A percentile compares a stretch with the other conserved stretches of the same genome.
Evolutionary conservation across 2,113 vertebrate species (phyloP).

Genomic region (Psilopsiagon aymara): DNA sequence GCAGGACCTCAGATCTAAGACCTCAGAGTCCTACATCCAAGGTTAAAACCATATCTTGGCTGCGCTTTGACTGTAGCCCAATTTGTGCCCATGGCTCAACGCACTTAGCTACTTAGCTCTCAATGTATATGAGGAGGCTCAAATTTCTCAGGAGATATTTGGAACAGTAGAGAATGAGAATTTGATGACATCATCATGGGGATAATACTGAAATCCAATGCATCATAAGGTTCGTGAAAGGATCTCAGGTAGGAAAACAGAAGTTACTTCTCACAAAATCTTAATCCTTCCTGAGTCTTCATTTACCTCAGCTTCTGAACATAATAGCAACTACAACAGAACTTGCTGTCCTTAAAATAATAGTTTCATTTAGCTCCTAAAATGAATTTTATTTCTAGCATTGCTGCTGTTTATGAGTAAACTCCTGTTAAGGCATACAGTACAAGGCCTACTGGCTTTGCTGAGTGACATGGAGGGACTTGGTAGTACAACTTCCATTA

Average conservation of each 20-base stretch:
- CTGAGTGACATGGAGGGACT: not conserved
- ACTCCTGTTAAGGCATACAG: not conserved
- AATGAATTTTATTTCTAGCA: not conserved
- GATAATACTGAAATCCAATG: not conserved
- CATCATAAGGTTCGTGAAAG: not conserved
- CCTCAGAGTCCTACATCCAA: not conserved
- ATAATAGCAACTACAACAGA: not conserved
- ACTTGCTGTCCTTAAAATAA: not conserved
- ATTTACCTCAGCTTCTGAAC: not conserved
- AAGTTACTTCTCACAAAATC: not conserved
- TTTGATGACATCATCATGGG: not conserved
- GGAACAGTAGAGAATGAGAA: not conserved
- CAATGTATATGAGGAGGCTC: not conserved
- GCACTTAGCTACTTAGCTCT: not conserved
- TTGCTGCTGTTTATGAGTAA: not conserved
- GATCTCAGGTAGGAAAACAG: not conserved
- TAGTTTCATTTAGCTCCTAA: not conserved
- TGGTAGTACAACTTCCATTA: slow-evolving; percentile 31
- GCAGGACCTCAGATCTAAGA: not conserved
- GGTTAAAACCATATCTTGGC: not conserved
- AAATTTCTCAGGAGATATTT: not conserved
- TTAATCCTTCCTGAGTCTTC: not conserved
- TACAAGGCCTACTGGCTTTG: not conserved
- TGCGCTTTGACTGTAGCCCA: not conserved
- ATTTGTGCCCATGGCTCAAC: not conserved